These are phyloP conservation scores for Microctenopoma stevenorrisi DNA, from an alignment of 2,797 vertebrate species.

Conservation along the genomic window DNA sequence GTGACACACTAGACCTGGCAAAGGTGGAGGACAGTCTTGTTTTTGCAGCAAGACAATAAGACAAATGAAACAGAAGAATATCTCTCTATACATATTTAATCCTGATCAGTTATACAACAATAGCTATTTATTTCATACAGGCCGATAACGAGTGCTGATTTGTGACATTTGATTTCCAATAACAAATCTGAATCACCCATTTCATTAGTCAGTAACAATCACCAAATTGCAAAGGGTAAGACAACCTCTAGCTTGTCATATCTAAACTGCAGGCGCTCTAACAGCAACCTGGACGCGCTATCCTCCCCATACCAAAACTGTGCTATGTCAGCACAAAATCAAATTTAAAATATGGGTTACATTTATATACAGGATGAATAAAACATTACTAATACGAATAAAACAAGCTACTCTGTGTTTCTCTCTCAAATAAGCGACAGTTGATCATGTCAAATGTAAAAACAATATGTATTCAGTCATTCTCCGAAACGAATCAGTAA, in stretches of 20 bases:
- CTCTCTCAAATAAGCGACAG: neutral
- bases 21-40: constrained; percentile 64
- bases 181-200: neutral
- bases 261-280: constrained; percentile 31
- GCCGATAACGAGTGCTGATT: constrained; percentile 8
- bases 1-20: constrained; percentile 58
- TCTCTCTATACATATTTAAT: constrained; percentile 58
- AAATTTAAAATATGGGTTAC: neutral
- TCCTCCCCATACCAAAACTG: neutral
- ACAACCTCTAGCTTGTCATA: constrained; percentile 57
- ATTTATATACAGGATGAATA: neutral
- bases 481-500: constrained; percentile 14
- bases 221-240: constrained; percentile 19
- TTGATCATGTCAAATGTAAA: neutral
- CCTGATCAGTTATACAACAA: constrained; percentile 54
- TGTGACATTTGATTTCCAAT: constrained; percentile 17
- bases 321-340: neutral
- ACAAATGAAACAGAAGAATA: constrained; percentile 56
- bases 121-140: constrained; percentile 23
- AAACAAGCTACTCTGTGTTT: fast-evolving
- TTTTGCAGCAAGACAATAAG: constrained; percentile 50
- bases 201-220: constrained; percentile 19
- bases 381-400: neutral
- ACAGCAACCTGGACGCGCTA: neutral
- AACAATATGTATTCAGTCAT: neutral